phyloP scores from a whole-genome alignment of 2,888 invertebrate genomes.

The Meliscaeva auricollis region DNA sequence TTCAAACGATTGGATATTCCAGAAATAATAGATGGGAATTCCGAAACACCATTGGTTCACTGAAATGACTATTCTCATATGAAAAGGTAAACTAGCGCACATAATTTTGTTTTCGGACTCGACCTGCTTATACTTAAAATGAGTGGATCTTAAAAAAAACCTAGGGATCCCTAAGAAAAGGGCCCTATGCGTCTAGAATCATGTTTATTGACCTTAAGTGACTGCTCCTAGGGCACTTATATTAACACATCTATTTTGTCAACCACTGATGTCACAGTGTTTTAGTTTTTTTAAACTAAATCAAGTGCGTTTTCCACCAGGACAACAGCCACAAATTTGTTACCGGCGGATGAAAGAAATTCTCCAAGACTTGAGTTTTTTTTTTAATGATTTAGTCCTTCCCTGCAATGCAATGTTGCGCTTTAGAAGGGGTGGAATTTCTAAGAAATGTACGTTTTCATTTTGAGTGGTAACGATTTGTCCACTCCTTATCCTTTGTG shows the following conservation, averaged over 20 bases:
- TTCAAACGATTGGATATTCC: not conserved
- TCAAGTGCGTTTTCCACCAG: too few species aligned
- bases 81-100: conserved; percentile 15
- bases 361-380: too few species aligned
- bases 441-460: conserved; percentile 14
- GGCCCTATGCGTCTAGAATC: too few species aligned
- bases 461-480: conserved; percentile 47
- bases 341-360: too few species aligned
- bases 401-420: not conserved
- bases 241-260: too few species aligned
- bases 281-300: too few species aligned
- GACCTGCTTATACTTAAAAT: conserved; percentile 28
- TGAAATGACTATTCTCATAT: not conserved
- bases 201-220: too few species aligned
- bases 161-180: too few species aligned
- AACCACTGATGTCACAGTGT: too few species aligned
- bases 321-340: too few species aligned
- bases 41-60: conserved; percentile 3
- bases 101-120: conserved; percentile 28
- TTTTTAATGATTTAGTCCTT: too few species aligned
- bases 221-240: too few species aligned
- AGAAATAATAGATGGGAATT: conserved; percentile 8
- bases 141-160: not conserved
- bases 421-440: not conserved
- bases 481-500: conserved; percentile 57